phyloP scores from a whole-genome alignment of 2,797 vertebrate species.

The Darevskia nairensis region DNA sequence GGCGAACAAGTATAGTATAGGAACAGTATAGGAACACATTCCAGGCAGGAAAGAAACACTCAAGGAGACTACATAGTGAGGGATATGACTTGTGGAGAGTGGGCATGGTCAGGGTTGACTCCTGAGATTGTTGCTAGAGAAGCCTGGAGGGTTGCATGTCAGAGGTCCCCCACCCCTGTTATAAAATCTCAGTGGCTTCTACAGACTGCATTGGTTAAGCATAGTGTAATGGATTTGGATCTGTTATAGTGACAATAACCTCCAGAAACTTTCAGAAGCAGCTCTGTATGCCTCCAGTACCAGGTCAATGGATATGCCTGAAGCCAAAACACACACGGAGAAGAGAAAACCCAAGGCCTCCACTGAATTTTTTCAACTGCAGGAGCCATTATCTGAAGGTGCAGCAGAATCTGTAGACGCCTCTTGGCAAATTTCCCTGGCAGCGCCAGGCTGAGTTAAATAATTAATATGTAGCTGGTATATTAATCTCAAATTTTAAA shows the following conservation, averaged over 20 bases:
- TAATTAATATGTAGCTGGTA: not conserved
- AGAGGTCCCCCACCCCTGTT: not conserved
- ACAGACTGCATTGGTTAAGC: not conserved
- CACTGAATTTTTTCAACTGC: constrained; percentile 16
- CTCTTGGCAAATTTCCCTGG: constrained; percentile 36
- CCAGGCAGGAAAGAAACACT: too few relatives aligned
- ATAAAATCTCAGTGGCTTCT: not conserved
- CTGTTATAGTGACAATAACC: not conserved
- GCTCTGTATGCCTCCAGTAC: not conserved
- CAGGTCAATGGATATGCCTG: not conserved
- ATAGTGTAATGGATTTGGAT: not conserved
- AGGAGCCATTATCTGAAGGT: constrained; percentile 14
- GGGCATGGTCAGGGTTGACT: too few relatives aligned
- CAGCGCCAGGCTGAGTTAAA: not conserved
- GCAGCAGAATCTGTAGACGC: not conserved
- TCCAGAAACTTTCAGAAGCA: constrained; percentile 26
- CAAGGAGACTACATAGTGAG: not conserved
- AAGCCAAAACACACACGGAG: not conserved
- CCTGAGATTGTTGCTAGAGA: not conserved
- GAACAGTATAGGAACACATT: too few relatives aligned
- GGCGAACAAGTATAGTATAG: too few relatives aligned
- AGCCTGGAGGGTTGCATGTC: not conserved
- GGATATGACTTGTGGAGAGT: too few relatives aligned
- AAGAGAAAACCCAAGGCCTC: not conserved
- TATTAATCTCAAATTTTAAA: not conserved